Conservation (phyloP, 2,797 vertebrate genomes). For the Tolypeutes matacus region DNA sequence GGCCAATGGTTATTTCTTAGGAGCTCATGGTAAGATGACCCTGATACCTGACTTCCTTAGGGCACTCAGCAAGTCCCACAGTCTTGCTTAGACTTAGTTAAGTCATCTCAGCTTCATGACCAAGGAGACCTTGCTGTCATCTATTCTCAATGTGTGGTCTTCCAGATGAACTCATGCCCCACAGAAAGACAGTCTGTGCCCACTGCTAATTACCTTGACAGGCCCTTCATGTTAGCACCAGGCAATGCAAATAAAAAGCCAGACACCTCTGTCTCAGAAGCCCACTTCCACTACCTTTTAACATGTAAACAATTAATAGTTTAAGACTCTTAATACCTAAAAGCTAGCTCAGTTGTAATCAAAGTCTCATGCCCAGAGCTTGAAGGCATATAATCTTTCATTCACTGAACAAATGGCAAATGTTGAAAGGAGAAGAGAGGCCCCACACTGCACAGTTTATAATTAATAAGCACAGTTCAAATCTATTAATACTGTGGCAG, state of each 20-base stretch:
- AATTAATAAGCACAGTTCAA: neutral
- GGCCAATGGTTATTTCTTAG: neutral
- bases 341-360: conserved; percentile 1
- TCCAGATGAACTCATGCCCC: neutral
- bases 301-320: neutral
- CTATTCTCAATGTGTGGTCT: neutral
- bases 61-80: neutral
- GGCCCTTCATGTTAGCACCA: neutral
- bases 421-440: neutral
- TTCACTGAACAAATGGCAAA: neutral
- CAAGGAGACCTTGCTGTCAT: neutral
- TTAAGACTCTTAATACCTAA: neutral
- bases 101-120: neutral
- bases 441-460: no score
- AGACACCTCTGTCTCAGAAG: neutral
- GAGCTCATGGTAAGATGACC: neutral
- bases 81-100: neutral
- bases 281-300: neutral
- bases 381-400: neutral
- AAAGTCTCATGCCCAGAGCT: neutral
- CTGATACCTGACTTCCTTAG: neutral
- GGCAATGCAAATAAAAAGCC: neutral
- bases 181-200: neutral
- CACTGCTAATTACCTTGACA: neutral
- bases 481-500: no score